Evolutionary conservation across 2,888 invertebrate species (phyloP).

Genomic region (Thalpophila matura): DNA sequence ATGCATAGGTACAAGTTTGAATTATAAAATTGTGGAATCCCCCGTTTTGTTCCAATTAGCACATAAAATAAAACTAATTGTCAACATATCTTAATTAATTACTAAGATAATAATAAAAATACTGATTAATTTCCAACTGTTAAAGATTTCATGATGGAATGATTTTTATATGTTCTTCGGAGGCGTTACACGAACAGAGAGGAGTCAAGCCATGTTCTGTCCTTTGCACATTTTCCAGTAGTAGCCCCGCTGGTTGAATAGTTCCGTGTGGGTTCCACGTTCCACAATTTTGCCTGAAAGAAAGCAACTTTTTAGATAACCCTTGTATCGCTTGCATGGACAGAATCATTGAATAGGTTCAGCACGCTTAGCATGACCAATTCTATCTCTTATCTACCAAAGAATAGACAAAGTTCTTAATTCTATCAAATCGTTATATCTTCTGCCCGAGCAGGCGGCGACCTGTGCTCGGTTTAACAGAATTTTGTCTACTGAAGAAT

Average conservation of each 20-base stretch:
- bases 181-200: neutral
- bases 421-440: too few relatives aligned
- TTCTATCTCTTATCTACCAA: too few relatives aligned
- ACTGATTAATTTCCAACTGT: conserved; percentile 8
- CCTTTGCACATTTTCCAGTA: conserved; percentile 92
- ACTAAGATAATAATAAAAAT: conserved; percentile 3
- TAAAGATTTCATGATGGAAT: conserved; percentile 7
- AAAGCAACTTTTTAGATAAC: neutral
- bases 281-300: conserved; percentile 93
- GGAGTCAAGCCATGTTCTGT: conserved; percentile 67
- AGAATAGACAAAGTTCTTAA: too few relatives aligned
- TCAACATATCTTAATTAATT: conserved; percentile 15
- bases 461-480: too few relatives aligned
- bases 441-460: too few relatives aligned
- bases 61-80: conserved; percentile 20
- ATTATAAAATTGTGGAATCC: neutral
- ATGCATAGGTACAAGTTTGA: too few relatives aligned
- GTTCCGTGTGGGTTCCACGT: conserved; percentile 93
- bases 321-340: neutral
- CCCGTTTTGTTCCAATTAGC: neutral
- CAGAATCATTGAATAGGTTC: too few relatives aligned
- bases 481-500: too few relatives aligned
- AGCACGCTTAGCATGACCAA: too few relatives aligned
- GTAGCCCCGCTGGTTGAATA: conserved; percentile 91
- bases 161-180: neutral